These are phyloP conservation scores for Dicerorhinus sumatrensis DNA, from an alignment of 2,113 vertebrate genomes.

Conservation along the genomic window DNA sequence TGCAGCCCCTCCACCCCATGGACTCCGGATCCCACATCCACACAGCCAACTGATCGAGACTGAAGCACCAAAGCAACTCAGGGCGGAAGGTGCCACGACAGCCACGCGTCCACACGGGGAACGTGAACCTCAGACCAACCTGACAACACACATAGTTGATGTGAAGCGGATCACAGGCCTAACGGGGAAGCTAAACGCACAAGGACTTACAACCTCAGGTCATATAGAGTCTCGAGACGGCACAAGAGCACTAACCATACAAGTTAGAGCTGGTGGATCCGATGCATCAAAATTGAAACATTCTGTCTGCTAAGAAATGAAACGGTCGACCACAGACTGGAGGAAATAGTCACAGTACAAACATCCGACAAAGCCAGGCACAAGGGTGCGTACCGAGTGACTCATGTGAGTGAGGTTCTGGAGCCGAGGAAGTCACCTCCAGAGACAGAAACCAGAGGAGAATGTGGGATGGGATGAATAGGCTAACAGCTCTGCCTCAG, in stretches of 20 bases:
- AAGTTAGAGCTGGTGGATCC: rapidly evolving
- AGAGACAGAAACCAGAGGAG: not conserved
- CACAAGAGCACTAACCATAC: too few species aligned
- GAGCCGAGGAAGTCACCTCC: too few species aligned
- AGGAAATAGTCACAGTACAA: rapidly evolving
- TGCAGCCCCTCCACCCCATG: not conserved
- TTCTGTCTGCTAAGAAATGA: not conserved
- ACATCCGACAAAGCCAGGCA: not conserved
- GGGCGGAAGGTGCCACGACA: rapidly evolving
- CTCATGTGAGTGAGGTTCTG: not conserved
- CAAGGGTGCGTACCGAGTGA: not conserved
- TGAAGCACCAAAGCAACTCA: rapidly evolving
- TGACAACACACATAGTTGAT: rapidly evolving
- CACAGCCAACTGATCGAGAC: rapidly evolving
- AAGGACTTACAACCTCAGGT: too few species aligned
- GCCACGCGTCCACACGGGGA: rapidly evolving
- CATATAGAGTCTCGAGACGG: rapidly evolving
- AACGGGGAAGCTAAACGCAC: rapidly evolving
- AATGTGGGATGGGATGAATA: not conserved
- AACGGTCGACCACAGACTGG: not conserved
- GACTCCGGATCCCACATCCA: not conserved
- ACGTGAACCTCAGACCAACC: rapidly evolving
- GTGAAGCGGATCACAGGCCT: not conserved
- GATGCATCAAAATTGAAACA: not conserved
- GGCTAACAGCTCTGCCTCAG: not conserved